phyloP scores from a whole-genome alignment of 2,113 vertebrate genomes.

The Poeciliopsis prolifica region DNA sequence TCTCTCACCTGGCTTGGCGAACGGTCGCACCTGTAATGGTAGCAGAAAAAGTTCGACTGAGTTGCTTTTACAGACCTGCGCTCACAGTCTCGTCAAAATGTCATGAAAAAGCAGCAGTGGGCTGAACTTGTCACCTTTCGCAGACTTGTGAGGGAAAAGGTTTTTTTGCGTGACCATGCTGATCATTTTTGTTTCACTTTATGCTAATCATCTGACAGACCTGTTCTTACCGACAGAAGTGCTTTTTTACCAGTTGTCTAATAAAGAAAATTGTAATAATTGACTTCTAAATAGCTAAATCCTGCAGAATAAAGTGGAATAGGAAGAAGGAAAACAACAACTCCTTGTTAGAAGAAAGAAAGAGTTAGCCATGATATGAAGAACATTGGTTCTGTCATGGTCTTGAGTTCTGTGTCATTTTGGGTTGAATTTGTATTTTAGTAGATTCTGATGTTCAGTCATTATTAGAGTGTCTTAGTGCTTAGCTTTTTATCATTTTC shows the following conservation, averaged over 20 bases:
- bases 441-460: background rate
- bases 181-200: slow-evolving; percentile 32
- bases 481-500: background rate
- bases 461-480: background rate
- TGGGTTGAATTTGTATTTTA: background rate
- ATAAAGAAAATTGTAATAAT: background rate
- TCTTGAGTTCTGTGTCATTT: background rate
- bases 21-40: slow-evolving; percentile 16
- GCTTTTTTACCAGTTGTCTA: slow-evolving; percentile 17
- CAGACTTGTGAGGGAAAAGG: slow-evolving; percentile 42
- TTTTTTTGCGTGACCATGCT: slow-evolving; percentile 35
- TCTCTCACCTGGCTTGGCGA: slow-evolving; percentile 19
- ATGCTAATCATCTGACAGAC: slow-evolving; percentile 17
- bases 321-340: background rate
- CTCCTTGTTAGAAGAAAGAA: background rate
- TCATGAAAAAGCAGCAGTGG: slow-evolving; percentile 39
- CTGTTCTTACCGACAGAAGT: slow-evolving; percentile 3
- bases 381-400: background rate
- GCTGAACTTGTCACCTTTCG: slow-evolving; percentile 50
- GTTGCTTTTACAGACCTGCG: slow-evolving; percentile 26
- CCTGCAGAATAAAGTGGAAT: background rate
- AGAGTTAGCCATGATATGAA: background rate
- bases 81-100: slow-evolving; percentile 51
- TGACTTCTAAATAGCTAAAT: slow-evolving; percentile 19
- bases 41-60: slow-evolving; percentile 13